Base-by-base conservation (phyloP, 1,140 invertebrate species). In the Lepeophtheirus salmonis region DNA sequence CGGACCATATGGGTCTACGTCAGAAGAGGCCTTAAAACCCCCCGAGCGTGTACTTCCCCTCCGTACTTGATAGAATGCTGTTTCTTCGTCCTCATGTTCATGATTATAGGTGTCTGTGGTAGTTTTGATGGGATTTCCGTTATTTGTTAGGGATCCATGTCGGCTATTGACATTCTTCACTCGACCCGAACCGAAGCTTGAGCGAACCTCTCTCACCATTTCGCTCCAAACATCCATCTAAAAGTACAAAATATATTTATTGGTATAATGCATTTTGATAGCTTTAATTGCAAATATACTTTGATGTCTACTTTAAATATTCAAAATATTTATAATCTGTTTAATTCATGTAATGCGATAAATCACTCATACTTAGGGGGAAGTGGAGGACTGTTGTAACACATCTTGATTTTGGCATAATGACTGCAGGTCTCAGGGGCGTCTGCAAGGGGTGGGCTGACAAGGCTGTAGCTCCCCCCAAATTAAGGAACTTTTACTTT, bases 241-340 rank as follows among this genome's bases (percentile, higher is more conserved):
- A 62, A 12, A 60, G 21, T 26, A 60, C 6, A 12, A 23, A 50
- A 49, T 24, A 16, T 48, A 20, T 50, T n/a, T 18, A 25, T 21
- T 25, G 12, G 16, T 60, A 56, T 56, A 20, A 20, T 56, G n/a
- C 55, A 10, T 23, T 56, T 56, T n/a, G n/a, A n/a, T n/a, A n/a
- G n/a, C n/a, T n/a, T n/a, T n/a, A n/a, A n/a, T n/a, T n/a, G n/a
- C n/a, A n/a, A n/a, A n/a, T n/a, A n/a, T n/a, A n/a, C n/a, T n/a
- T n/a, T n/a, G n/a, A n/a, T n/a, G n/a, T n/a, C n/a, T n/a, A n/a
- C n/a, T n/a, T n/a, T n/a, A n/a, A n/a, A n/a, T n/a, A n/a, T n/a
- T n/a, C n/a, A n/a, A n/a, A n/a, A n/a, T n/a, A n/a, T n/a, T n/a
- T n/a, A n/a, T n/a, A n/a, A n/a, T n/a, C n/a, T n/a, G n/a, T n/a